Percentiles rank a stretch among this genome's conserved stretches.
phyloP scores from a whole-genome alignment of 2,113 vertebrate species.

The Thunnus maccoyii region DNA sequence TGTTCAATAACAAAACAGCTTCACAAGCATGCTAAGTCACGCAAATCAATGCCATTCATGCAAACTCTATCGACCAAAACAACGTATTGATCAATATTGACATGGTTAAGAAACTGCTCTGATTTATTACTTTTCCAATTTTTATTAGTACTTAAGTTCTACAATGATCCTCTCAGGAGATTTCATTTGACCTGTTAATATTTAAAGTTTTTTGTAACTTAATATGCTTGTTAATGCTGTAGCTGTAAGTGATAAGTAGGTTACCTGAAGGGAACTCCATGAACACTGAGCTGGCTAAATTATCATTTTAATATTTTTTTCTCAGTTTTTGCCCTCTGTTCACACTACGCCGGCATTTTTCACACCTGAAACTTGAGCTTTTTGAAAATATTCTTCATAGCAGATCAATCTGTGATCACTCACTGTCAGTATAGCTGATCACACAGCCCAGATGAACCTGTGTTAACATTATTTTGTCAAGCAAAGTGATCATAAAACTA shows the following conservation, averaged over 20 bases:
- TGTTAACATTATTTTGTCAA: too few species aligned
- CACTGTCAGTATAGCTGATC: too few species aligned
- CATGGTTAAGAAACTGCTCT: background rate
- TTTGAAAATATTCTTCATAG: background rate
- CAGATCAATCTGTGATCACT: background rate
- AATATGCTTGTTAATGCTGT: background rate
- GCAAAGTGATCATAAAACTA: too few species aligned
- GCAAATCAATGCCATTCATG: slow-evolving; percentile 24
- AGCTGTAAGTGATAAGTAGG: background rate
- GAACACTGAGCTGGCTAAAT: background rate
- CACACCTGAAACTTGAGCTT: background rate
- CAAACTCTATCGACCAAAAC: slow-evolving; percentile 29
- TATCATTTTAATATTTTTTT: background rate
- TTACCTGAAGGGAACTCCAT: background rate
- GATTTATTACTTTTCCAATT: slow-evolving; percentile 10
- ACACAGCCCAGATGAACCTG: too few species aligned
- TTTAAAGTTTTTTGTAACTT: background rate
- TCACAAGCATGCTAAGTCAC: slow-evolving; percentile 24
- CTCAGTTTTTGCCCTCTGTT: background rate
- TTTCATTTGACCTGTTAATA: background rate
- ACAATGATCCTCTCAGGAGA: background rate
- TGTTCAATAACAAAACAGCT: slow-evolving; percentile 44
- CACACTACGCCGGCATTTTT: background rate
- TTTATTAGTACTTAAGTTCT: slow-evolving; percentile 7
- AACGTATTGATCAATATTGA: slow-evolving; percentile 4